Base-by-base conservation (phyloP, 2,797 vertebrate species). In the Sebastes taczanowskii region DNA sequence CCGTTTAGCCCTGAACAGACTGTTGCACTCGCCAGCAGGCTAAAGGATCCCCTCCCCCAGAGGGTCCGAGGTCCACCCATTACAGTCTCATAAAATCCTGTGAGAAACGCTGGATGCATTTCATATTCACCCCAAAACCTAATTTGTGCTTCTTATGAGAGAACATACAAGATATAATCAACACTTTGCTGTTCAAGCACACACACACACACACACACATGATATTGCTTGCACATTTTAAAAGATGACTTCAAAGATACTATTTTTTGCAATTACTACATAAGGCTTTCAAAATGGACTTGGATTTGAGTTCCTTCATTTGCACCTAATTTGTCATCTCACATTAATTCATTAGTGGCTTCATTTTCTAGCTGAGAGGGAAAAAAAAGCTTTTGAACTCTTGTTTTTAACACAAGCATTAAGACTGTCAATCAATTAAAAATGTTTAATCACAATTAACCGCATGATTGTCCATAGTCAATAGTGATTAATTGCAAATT, bases 1-100 rank as follows among this genome's bases (percentile, higher is more conserved):
- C 83, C 72, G 68, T 74, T 85, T 79, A 86, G 78, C 82, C 69
- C 67, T 73, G 60, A 69, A 84, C 82, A 82, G 77, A 66, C 25
- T 81, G 79, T 62, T 85, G 64, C 79, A 68, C 60, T 77, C 16
- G 22, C 80, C 74, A 71, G 59, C 23, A 18, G 85, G 66, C 74
- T 75, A 38, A 84, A 75, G 65, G 58, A 85, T 86, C 73, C 72
- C 20, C 16, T 42, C 46, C 46, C 46, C 42, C 42, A 46, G 7
- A 52, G 16, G 46, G 46, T 52, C 46, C 6, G 42, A 46, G 42
- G 14, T 46, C 42, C 14, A 46, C 14, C 42, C 18, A 1, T 18
- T 0, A 52, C 8, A 52, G 14, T 52, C 46, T 20, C 46, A 52
- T 0, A 20, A 20, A 52, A 52, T 52, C 46, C 20, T 52, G 46